These are phyloP conservation scores for Lysandra bellargus DNA, from an alignment of 2,888 invertebrate genomes.

Conservation along the genomic window DNA sequence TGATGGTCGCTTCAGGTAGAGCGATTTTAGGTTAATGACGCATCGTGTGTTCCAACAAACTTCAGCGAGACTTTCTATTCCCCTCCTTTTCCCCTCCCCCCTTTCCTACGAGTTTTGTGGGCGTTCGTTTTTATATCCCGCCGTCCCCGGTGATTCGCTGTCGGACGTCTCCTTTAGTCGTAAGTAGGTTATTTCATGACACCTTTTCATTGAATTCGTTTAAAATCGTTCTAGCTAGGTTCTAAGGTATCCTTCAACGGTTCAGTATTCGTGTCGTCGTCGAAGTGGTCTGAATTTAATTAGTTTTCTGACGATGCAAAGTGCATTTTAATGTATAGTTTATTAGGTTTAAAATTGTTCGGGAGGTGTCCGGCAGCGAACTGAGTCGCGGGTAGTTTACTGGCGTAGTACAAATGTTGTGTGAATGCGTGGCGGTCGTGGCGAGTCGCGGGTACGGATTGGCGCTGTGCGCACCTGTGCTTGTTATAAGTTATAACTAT, in stretches of 20 bases:
- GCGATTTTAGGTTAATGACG: constrained; percentile 65
- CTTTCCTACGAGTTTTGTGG: constrained; percentile 44
- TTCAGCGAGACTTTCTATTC: constrained; percentile 66
- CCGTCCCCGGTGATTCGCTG: constrained; percentile 49
- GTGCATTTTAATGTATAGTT: constrained; percentile 64
- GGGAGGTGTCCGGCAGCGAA: constrained; percentile 59
- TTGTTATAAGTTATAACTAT: neutral
- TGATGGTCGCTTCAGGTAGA: constrained; percentile 45
- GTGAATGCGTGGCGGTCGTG: constrained; percentile 56
- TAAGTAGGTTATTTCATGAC: constrained; percentile 64
- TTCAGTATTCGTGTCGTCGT: constrained; percentile 57
- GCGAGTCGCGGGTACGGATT: constrained; percentile 42
- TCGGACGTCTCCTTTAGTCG: constrained; percentile 58
- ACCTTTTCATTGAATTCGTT: constrained; percentile 44
- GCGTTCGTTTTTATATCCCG: constrained; percentile 50
- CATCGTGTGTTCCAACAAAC: constrained; percentile 74
- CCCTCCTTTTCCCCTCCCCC: constrained; percentile 41
- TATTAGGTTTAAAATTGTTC: constrained; percentile 51
- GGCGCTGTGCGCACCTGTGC: constrained; percentile 33
- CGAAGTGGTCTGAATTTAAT: constrained; percentile 55
- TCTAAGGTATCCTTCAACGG: constrained; percentile 46
- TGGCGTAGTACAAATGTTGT: constrained; percentile 77
- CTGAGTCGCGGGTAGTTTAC: constrained; percentile 69
- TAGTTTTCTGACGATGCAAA: constrained; percentile 52
- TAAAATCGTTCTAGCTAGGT: constrained; percentile 52